Percentiles rank a stretch among this genome's conserved stretches.
phyloP scores from a whole-genome alignment of 2,888 invertebrate species.

The Chironomus tentans region DNA sequence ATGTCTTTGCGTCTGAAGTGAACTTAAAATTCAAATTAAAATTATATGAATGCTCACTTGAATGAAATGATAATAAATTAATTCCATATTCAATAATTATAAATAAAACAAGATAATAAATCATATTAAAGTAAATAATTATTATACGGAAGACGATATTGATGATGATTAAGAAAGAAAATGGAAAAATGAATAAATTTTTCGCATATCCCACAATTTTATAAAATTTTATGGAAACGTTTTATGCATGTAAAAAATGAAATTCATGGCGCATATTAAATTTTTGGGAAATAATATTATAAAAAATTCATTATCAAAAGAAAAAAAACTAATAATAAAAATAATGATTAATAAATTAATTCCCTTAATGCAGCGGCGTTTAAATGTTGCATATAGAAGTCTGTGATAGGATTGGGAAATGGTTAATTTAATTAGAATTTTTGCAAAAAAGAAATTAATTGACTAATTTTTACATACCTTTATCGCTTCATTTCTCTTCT shows the following conservation, averaged over 20 bases:
- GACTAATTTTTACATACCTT: not conserved
- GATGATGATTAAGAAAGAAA: too few species aligned
- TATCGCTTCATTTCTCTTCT: not conserved
- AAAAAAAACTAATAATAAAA: not conserved
- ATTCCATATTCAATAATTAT: too few species aligned
- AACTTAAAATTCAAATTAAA: too few species aligned
- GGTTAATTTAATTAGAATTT: not conserved
- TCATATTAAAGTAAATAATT: too few species aligned
- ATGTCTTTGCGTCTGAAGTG: too few species aligned
- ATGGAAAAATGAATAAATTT: not conserved
- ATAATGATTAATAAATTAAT: not conserved
- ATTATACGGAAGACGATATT: too few species aligned
- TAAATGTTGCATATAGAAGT: not conserved
- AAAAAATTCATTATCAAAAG: not conserved
- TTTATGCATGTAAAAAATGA: not conserved
- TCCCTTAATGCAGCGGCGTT: not conserved
- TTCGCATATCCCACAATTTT: not conserved
- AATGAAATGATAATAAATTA: too few species aligned
- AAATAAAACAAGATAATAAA: too few species aligned
- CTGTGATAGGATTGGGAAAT: slow-evolving; percentile 6
- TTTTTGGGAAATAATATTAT: not conserved
- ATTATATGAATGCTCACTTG: too few species aligned
- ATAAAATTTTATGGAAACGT: not conserved
- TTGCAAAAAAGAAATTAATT: not conserved
- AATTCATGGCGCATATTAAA: not conserved